phyloP scores from a whole-genome alignment of 1,140 invertebrate species.

The Schlechtendalia chinensis region DNA sequence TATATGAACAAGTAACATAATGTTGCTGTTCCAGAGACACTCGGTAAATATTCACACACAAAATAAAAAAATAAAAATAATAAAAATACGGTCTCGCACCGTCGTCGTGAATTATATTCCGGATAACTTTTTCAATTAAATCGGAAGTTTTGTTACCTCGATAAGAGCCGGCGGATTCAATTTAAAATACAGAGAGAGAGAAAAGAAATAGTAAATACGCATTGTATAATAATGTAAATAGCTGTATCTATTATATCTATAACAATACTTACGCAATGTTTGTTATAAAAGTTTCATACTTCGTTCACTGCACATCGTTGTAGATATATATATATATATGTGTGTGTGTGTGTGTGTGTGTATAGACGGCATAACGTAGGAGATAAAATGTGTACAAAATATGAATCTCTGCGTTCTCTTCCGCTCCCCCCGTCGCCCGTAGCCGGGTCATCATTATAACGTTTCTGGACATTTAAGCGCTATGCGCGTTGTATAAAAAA shows the following conservation, averaged over 20 bases:
- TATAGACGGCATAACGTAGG: background rate
- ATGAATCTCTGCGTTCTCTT: background rate
- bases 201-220: constrained; percentile 4
- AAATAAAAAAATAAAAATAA: no score
- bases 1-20: no score
- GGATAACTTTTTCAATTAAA: constrained; percentile 41
- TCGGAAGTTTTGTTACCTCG: constrained; percentile 21
- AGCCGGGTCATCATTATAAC: no score
- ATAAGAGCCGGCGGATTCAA: constrained; percentile 13
- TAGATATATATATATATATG: no score
- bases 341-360: no score
- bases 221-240: background rate
- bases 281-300: constrained; percentile 23
- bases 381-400: constrained; percentile 31
- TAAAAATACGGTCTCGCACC: no score
- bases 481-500: background rate
- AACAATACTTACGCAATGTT: background rate
- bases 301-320: background rate
- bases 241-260: no score
- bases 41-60: no score
- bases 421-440: no score
- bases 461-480: background rate
- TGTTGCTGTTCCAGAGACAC: no score
- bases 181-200: background rate
- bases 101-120: constrained; percentile 13